Conservation (phyloP, 2,113 vertebrate species). For the Hippotragus niger region DNA sequence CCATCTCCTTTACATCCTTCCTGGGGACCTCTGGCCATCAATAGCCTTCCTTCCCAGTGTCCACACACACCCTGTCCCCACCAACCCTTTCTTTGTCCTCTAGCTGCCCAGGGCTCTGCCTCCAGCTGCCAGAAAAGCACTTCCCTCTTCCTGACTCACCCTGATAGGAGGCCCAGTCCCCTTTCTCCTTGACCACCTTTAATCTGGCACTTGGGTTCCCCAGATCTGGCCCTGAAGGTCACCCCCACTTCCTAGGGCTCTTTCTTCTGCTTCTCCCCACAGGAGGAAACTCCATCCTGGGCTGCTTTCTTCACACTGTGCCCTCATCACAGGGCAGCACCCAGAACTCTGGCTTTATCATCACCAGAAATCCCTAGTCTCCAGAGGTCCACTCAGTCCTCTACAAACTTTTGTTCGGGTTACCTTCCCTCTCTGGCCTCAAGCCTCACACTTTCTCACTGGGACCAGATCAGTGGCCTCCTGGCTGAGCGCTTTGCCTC, state of each 20-base stretch:
- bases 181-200: not conserved
- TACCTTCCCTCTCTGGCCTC: not conserved
- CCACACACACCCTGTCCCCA: fast-evolving
- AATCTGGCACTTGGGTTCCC: not conserved
- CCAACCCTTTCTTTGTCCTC: not conserved
- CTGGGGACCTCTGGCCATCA: not conserved
- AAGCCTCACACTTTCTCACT: not conserved
- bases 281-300: not conserved
- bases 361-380: not conserved
- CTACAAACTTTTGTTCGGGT: not conserved
- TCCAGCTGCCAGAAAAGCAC: not conserved
- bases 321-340: not conserved
- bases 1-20: not conserved
- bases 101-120: not conserved
- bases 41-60: not conserved
- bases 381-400: not conserved
- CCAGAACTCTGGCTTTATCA: not conserved
- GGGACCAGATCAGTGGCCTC: not conserved
- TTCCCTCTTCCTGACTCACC: not conserved
- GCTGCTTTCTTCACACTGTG: not conserved
- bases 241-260: not conserved
- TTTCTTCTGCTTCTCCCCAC: not conserved
- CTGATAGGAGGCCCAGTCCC: not conserved
- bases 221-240: not conserved
- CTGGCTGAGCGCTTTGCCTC: not conserved